Evolutionary conservation across 1,140 invertebrate species (phyloP).

Genomic region (Neelides sp.): DNA sequence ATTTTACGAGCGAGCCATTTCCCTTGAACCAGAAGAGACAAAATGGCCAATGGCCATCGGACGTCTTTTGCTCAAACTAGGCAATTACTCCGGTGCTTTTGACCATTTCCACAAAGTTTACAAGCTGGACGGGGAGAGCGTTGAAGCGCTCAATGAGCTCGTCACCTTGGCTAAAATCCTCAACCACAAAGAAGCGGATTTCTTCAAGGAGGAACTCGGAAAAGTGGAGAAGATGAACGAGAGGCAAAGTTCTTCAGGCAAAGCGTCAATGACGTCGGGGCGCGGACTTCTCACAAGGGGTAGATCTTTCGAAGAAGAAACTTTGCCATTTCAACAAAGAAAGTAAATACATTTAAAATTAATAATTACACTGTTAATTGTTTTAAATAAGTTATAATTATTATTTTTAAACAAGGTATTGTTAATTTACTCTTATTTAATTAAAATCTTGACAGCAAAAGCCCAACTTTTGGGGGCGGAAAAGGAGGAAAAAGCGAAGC

Average conservation of each 20-base stretch:
- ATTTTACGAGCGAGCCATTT: slow-evolving; percentile 75
- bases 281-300: no score
- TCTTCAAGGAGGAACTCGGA: slow-evolving; percentile 66
- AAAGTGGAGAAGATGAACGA: slow-evolving; percentile 73
- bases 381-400: background rate
- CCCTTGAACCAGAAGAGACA: slow-evolving; percentile 72
- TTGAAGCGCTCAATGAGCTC: slow-evolving; percentile 58
- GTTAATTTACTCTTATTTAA: background rate
- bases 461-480: background rate
- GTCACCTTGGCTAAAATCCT: slow-evolving; percentile 68
- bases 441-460: slow-evolving; percentile 1
- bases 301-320: no score
- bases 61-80: slow-evolving; percentile 64
- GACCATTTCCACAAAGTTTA: slow-evolving; percentile 52
- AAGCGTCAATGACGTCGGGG: no score
- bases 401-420: background rate
- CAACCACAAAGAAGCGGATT: slow-evolving; percentile 62
- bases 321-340: no score
- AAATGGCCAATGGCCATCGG: slow-evolving; percentile 76
- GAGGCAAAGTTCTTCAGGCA: no score
- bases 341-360: no score
- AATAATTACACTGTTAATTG: no score
- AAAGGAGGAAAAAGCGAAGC: background rate
- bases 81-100: slow-evolving; percentile 70
- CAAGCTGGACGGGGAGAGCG: slow-evolving; percentile 24